Evolutionary conservation across 2,888 invertebrate species (phyloP).

Genomic region (Mermis nigrescens): DNA sequence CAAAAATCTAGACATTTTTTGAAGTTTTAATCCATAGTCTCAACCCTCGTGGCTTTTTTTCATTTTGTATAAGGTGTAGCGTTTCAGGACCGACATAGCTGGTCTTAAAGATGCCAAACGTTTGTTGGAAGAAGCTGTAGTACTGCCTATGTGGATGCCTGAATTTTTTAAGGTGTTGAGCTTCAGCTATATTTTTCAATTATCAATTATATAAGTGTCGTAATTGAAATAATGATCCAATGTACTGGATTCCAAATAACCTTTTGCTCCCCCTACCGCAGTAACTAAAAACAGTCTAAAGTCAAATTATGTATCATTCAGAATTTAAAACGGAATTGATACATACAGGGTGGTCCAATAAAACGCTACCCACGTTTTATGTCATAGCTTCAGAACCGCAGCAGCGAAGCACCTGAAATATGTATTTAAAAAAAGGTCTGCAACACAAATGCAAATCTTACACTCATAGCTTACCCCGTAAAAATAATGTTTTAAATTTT

Average conservation of each 20-base stretch:
- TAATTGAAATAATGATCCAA: not conserved
- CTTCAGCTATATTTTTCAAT: constrained; percentile 41
- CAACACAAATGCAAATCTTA: too few relatives aligned
- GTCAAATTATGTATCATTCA: too few relatives aligned
- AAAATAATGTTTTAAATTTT: too few relatives aligned
- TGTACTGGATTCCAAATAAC: not conserved
- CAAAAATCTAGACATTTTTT: not conserved
- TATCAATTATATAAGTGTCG: too few relatives aligned
- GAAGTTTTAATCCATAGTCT: not conserved
- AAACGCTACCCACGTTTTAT: too few relatives aligned
- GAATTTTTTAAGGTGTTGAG: constrained; percentile 64
- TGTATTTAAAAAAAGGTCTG: too few relatives aligned
- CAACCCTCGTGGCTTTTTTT: not conserved
- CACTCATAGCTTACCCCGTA: too few relatives aligned
- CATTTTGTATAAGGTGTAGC: not conserved
- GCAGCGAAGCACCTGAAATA: too few relatives aligned
- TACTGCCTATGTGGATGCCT: constrained; percentile 90
- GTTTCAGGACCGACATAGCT: constrained; percentile 36
- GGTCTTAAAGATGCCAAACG: constrained; percentile 40
- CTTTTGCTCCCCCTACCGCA: not conserved
- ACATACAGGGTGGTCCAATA: too few relatives aligned
- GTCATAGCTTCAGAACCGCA: too few relatives aligned
- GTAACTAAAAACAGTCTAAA: too few relatives aligned
- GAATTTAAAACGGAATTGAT: too few relatives aligned
- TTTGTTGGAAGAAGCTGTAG: constrained; percentile 83